Percentiles rank a stretch among this genome's conserved stretches.
These are phyloP conservation scores for Alentia gelatinosa DNA, from an alignment of 2,888 invertebrate species.

Conservation along the genomic window DNA sequence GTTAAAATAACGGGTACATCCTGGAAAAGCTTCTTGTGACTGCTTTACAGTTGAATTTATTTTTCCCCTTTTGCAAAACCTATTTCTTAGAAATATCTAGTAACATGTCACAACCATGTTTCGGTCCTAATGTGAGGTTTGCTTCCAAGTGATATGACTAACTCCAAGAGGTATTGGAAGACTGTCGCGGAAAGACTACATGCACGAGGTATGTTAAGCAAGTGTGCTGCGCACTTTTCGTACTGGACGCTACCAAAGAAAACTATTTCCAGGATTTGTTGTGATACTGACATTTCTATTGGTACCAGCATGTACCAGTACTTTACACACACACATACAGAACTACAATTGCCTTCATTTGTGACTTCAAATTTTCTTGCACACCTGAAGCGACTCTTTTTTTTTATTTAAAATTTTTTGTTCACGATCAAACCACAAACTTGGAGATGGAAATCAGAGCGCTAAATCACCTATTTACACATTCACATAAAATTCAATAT, in stretches of 20 bases:
- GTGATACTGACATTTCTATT: neutral
- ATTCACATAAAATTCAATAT: neutral
- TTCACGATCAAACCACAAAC: neutral
- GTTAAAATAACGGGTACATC: neutral
- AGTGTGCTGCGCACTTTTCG: neutral
- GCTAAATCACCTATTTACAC: constrained; percentile 19
- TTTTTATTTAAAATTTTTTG: no score
- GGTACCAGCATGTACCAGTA: neutral
- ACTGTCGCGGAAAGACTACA: constrained; percentile 36
- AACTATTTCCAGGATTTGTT: neutral
- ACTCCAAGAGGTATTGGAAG: constrained; percentile 43
- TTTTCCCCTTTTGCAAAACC: no score
- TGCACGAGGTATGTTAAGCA: constrained; percentile 21
- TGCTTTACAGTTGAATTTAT: no score
- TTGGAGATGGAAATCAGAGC: neutral
- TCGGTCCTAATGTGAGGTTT: neutral
- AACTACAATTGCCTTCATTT: neutral
- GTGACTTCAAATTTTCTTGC: neutral
- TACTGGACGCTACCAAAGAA: neutral
- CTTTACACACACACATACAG: neutral
- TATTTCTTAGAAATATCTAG: no score
- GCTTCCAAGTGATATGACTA: constrained; percentile 8
- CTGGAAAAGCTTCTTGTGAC: neutral
- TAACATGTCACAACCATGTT: neutral
- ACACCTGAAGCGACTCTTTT: neutral